phyloP scores from a whole-genome alignment of 2,113 vertebrate species.

The Chaetorhynchus papuensis region DNA sequence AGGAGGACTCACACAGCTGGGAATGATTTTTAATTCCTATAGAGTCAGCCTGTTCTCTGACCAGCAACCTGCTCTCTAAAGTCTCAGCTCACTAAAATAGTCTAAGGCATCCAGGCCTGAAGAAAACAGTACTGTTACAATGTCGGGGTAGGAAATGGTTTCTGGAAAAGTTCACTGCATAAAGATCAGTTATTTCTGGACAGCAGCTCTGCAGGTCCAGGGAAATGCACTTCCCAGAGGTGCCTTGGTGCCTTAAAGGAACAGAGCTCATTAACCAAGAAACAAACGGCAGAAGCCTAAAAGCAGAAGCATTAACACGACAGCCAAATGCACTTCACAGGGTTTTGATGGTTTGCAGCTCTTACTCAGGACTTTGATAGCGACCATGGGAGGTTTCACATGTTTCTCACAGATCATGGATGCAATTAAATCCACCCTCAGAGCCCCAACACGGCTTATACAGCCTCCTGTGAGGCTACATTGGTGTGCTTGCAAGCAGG shows the following conservation, averaged over 20 bases:
- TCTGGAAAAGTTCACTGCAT: not conserved
- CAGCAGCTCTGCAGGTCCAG: not conserved
- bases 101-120: not conserved
- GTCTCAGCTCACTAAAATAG: not conserved
- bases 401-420: not conserved
- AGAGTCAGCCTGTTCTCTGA: not conserved
- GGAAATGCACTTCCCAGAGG: not conserved
- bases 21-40: not conserved
- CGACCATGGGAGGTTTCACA: not conserved
- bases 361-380: not conserved
- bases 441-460: not conserved
- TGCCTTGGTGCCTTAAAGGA: not conserved
- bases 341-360: not conserved
- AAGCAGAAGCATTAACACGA: not conserved
- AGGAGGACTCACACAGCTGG: not conserved
- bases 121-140: not conserved
- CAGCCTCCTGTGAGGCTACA: not conserved
- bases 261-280: not conserved
- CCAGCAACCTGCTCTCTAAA: not conserved
- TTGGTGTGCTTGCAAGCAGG: not conserved
- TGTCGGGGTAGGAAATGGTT: not conserved
- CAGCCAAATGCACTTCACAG: not conserved
- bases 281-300: not conserved
- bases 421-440: not conserved
- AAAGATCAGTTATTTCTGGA: constrained; percentile 13